phyloP scores from a whole-genome alignment of 2,797 vertebrate genomes.

The Botia kubotai region DNA sequence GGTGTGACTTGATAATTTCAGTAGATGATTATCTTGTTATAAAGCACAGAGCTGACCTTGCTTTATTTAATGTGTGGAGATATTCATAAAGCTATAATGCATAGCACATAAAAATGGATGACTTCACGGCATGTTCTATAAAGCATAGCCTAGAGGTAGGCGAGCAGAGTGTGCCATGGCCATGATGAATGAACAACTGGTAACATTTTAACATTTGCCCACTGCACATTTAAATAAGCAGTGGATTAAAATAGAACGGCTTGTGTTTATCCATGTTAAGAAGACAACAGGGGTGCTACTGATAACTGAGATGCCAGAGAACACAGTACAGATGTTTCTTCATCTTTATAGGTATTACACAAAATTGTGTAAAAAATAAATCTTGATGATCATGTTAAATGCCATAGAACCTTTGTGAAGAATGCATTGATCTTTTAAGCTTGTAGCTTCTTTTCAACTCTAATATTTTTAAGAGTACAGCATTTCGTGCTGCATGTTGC shows the following conservation, averaged over 20 bases:
- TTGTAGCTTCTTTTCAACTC: too few species aligned
- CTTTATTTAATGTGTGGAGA: slow-evolving; percentile 54
- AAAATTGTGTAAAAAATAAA: too few species aligned
- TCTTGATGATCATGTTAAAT: too few species aligned
- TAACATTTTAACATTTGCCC: slow-evolving; percentile 85
- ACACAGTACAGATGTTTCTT: slow-evolving; percentile 25
- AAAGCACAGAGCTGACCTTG: neutral
- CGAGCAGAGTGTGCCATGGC: slow-evolving; percentile 77
- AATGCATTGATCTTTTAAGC: too few species aligned
- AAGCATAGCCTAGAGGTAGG: slow-evolving; percentile 83
- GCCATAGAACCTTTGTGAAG: too few species aligned
- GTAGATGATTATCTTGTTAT: too few species aligned
- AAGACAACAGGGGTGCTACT: slow-evolving; percentile 40
- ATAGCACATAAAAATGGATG: slow-evolving; percentile 80
- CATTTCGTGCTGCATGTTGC: too few species aligned
- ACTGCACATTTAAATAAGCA: slow-evolving; percentile 67
- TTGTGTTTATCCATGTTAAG: slow-evolving; percentile 18
- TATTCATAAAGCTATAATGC: slow-evolving; percentile 63
- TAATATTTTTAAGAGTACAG: too few species aligned
- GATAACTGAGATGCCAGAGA: slow-evolving; percentile 41
- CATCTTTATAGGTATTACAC: slow-evolving; percentile 11
- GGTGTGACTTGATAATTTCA: too few species aligned
- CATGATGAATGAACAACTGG: slow-evolving; percentile 81
- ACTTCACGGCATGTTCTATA: slow-evolving; percentile 78
- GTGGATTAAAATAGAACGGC: slow-evolving; percentile 58